A percentile compares a stretch with the other conserved stretches of the same genome.
Evolutionary conservation across 2,113 vertebrate species (phyloP).

Genomic region (Crotophaga sulcirostris): DNA sequence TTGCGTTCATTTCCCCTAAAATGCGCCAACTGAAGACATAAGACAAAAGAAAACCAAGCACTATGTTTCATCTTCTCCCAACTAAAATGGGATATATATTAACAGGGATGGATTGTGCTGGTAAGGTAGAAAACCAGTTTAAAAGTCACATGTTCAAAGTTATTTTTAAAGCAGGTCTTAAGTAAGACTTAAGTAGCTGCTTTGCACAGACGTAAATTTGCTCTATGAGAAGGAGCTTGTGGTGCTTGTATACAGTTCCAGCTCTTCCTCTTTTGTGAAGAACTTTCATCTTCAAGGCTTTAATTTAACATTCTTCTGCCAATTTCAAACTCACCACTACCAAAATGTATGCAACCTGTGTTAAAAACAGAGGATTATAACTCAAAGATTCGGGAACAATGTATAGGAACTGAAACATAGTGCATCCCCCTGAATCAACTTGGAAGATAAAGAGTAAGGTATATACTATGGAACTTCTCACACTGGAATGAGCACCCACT

Average conservation of each 20-base stretch:
- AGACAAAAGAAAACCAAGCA: not conserved
- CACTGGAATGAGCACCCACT: not conserved
- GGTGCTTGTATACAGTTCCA: not conserved
- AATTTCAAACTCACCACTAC: not conserved
- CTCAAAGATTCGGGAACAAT: not conserved
- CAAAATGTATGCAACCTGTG: not conserved
- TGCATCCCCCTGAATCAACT: not conserved
- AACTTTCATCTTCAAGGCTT: not conserved
- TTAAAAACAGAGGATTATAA: not conserved
- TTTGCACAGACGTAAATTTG: not conserved
- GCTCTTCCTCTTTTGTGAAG: not conserved
- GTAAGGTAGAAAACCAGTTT: not conserved
- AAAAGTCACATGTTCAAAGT: not conserved
- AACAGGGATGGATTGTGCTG: not conserved
- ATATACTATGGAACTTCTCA: not conserved
- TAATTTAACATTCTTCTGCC: not conserved
- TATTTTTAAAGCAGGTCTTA: not conserved
- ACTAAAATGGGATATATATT: not conserved
- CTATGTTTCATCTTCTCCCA: not conserved
- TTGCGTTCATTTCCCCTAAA: not conserved
- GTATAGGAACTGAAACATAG: not conserved
- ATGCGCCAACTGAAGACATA: not conserved
- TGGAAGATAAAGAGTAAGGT: conserved; percentile 1
- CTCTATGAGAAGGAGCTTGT: not conserved
- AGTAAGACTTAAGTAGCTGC: not conserved